These are phyloP conservation scores for Campoletis raptor DNA, from an alignment of 2,888 invertebrate genomes.

Conservation along the genomic window DNA sequence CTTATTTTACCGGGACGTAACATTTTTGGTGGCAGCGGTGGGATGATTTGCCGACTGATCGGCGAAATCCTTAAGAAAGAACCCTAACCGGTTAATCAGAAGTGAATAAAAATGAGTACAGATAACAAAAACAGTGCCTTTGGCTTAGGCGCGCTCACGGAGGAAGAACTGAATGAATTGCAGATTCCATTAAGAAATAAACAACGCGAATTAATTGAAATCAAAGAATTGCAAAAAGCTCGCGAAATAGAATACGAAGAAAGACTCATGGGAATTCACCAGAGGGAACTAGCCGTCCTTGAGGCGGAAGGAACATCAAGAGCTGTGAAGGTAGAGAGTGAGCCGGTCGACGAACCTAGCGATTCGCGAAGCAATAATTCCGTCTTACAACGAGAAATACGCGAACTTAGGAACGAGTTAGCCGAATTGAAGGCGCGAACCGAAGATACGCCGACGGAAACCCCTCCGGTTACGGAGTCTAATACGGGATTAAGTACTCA, in stretches of 20 bases:
- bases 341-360: not conserved
- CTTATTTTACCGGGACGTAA: too few species aligned
- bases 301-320: not conserved
- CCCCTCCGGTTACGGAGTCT: not conserved
- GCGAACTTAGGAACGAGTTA: not conserved
- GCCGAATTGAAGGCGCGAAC: not conserved
- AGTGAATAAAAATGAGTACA: not conserved
- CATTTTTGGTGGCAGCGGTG: constrained; percentile 44
- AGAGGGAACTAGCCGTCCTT: not conserved
- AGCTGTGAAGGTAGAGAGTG: too few species aligned
- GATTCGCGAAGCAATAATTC: not conserved
- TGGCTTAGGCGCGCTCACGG: not conserved
- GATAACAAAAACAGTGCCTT: not conserved
- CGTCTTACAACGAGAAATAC: not conserved
- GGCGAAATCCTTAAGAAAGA: not conserved
- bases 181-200: not conserved
- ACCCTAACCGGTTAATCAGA: too few species aligned
- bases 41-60: not conserved
- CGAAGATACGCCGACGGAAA: not conserved
- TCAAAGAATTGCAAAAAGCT: not conserved
- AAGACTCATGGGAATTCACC: not conserved
- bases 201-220: constrained; percentile 8
- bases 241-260: constrained; percentile 7
- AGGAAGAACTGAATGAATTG: not conserved
- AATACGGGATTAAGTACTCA: not conserved